Evolutionary conservation across 2,888 invertebrate species (phyloP), one percentile per base, ranked within the genome.

Genomic region (Meghimatium bilineatum): DNA sequence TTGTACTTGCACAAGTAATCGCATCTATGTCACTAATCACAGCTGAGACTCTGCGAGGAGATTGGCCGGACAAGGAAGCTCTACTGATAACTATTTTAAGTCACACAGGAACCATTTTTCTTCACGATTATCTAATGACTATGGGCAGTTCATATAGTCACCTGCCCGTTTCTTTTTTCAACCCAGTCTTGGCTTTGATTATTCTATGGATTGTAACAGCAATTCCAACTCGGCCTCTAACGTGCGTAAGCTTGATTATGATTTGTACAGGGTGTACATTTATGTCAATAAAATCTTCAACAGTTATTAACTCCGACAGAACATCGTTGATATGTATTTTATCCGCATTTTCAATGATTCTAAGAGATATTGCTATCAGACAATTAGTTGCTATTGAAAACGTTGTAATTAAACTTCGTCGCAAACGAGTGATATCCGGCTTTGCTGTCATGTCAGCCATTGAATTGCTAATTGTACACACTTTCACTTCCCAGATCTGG

Each of bases 31-130:
- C 23, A 23, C 10, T 72, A 26, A 67, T 79, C 17, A 6, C 29
- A 12, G 26, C 38, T 17, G 78, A 79, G 49, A 79, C 79, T 0
- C 49, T 29, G 2, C 71, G 74, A n/a, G 83, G 79, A 12, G 78
- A 83, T 29, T 60, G 32, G 38, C 83, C 83, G 8, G 67, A 78
- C n/a, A 78, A 79, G 36, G 83, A 83, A n/a, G 83, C 83, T 12
- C 10, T 72, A 0, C 34, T 49, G 23, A 63, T 83, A n/a, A 72
- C 79, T 5, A 29, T 77, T 14, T 34, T 83, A 32, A 38, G 72
- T 49, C 83, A 83, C 32, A 38, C 52, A 0, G 83, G 83, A 0
- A 49, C 52, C 6, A n/a, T 74, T 14, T 79, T 83, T 34, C 74
- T 83, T n/a, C 83, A 79, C 34, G 83, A 78, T 38, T 79, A 67